A percentile compares a stretch with the other conserved stretches of the same genome.
Evolutionary conservation across 2,113 vertebrate species (phyloP).

Genomic region (Triplophysa tibetana): DNA sequence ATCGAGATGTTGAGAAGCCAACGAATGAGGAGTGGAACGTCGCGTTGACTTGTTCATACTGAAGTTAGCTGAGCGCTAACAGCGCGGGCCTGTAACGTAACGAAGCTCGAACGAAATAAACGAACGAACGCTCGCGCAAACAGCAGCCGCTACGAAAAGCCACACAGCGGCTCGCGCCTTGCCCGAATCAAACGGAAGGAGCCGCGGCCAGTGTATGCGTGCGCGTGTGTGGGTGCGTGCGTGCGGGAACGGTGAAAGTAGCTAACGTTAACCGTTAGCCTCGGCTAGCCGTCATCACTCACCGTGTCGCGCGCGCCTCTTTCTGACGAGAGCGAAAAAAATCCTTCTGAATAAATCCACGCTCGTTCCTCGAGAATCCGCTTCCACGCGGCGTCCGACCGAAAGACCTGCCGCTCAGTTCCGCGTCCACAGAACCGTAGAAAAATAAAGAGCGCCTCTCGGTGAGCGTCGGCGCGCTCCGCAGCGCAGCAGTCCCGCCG

Average conservation of each 20-base stretch:
- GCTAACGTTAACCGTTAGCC: constrained; percentile 41
- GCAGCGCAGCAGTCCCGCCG: constrained; percentile 40
- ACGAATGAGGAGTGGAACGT: background rate
- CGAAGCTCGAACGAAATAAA: background rate
- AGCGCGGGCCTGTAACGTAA: constrained; percentile 13
- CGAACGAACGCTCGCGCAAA: background rate
- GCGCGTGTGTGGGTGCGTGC: background rate
- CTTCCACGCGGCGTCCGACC: constrained; percentile 23
- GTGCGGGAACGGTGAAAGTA: background rate
- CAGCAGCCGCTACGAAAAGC: background rate
- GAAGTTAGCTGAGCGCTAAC: constrained; percentile 2
- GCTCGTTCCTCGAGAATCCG: background rate
- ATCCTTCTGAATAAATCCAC: constrained; percentile 16
- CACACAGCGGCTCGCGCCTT: background rate
- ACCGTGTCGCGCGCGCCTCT: constrained; percentile 32
- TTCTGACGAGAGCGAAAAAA: constrained; percentile 22
- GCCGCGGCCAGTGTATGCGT: background rate
- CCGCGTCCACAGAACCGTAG: constrained; percentile 51
- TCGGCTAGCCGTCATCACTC: constrained; percentile 37
- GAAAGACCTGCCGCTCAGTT: background rate
- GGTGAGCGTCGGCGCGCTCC: constrained; percentile 47
- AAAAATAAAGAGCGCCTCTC: constrained; percentile 65
- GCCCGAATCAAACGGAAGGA: background rate
- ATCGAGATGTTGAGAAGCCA: background rate
- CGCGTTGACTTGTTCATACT: background rate